Conservation (phyloP, 2,113 vertebrate species). For the Cercopithecus mona region DNA sequence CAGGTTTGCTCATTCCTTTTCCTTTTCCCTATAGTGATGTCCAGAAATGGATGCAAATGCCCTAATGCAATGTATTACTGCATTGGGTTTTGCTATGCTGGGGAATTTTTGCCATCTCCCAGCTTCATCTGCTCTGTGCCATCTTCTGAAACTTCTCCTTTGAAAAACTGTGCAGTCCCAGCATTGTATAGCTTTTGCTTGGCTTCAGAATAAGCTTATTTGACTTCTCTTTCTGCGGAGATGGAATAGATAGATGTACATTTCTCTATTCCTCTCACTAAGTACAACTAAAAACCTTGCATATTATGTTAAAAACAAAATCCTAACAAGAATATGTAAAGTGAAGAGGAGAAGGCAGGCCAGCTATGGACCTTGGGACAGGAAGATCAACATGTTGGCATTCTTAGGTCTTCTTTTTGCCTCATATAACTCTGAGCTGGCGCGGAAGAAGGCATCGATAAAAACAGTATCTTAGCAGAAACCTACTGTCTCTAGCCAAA, state of each 20-base stretch:
- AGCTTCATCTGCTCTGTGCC: background rate
- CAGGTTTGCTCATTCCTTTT: background rate
- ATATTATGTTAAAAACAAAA: background rate
- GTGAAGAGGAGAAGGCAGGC: background rate
- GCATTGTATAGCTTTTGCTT: too few species aligned
- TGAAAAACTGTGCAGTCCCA: background rate
- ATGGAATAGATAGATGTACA: background rate
- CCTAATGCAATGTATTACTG: background rate
- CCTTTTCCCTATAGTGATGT: background rate
- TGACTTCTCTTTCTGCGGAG: background rate
- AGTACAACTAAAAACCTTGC: background rate
- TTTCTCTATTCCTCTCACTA: background rate
- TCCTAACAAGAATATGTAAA: background rate
- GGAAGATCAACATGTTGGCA: background rate
- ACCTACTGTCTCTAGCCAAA: background rate
- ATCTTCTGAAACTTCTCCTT: background rate
- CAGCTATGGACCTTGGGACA: too few species aligned
- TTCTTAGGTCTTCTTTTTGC: background rate
- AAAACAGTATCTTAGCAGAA: background rate
- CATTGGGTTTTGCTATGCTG: background rate
- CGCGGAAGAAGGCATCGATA: background rate
- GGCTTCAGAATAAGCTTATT: background rate
- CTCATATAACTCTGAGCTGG: background rate
- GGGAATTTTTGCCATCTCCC: background rate
- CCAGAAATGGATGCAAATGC: background rate